phyloP scores from a whole-genome alignment of 2,113 vertebrate genomes.

The Rhagologus leucostigma region DNA sequence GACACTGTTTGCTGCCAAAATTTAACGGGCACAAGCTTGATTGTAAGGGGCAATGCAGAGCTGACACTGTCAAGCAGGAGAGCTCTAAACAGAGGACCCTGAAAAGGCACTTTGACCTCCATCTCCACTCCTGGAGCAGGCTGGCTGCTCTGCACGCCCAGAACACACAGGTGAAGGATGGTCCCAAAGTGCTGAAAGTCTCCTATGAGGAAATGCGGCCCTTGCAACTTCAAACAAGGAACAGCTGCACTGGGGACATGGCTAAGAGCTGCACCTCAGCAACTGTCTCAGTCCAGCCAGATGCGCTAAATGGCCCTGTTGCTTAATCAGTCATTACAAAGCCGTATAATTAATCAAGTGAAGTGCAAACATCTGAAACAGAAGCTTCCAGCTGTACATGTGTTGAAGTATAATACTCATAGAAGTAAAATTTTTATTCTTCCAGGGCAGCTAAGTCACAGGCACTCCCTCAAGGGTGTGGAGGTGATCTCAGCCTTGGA shows the following conservation, averaged over 20 bases:
- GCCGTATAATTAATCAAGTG: not conserved
- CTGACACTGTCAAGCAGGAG: not conserved
- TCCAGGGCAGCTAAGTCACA: not conserved
- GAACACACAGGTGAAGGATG: not conserved
- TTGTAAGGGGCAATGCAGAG: not conserved
- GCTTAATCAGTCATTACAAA: not conserved
- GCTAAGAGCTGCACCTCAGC: not conserved
- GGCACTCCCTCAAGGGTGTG: not conserved
- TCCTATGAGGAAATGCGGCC: not conserved
- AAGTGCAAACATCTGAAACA: not conserved
- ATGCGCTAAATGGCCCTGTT: not conserved
- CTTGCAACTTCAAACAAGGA: not conserved
- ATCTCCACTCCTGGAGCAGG: not conserved
- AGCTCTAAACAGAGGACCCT: not conserved
- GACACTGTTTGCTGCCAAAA: not conserved
- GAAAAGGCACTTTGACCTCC: not conserved
- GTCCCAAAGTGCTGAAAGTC: not conserved
- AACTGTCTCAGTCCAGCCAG: not conserved
- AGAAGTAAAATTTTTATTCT: not conserved
- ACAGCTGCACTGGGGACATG: not conserved
- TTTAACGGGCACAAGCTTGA: not conserved
- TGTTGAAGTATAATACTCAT: not conserved
- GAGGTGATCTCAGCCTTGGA: not conserved
- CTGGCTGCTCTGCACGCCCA: fast-evolving
- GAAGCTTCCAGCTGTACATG: not conserved